phyloP scores from a whole-genome alignment of 2,888 invertebrate species.

The Pachymerium ferrugineum region DNA sequence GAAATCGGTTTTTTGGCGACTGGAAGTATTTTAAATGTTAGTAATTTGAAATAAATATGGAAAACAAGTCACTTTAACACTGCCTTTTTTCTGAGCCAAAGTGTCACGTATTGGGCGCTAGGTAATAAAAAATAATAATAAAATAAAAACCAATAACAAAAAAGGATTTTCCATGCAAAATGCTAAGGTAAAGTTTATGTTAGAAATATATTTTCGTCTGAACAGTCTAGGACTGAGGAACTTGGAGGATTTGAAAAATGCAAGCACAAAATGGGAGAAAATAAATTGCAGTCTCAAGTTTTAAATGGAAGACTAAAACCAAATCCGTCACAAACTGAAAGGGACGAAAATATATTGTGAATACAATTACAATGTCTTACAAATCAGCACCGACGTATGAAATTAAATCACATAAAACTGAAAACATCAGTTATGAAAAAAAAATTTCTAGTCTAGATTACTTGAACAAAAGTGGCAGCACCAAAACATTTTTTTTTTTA shows the following conservation, averaged over 20 bases:
- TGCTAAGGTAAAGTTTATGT: neutral
- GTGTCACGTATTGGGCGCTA: neutral
- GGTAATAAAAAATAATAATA: neutral
- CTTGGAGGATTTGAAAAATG: neutral
- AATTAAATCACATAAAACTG: neutral
- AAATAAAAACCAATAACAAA: neutral
- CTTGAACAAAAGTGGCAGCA: neutral
- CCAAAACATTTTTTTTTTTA: too few relatives aligned
- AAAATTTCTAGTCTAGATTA: neutral
- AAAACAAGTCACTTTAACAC: neutral
- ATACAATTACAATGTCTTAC: neutral
- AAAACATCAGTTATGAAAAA: neutral
- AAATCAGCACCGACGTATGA: neutral
- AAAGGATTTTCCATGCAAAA: neutral
- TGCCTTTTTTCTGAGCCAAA: constrained; percentile 9
- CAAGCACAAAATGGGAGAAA: neutral
- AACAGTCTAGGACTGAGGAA: neutral
- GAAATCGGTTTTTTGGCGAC: neutral
- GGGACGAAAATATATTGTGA: neutral
- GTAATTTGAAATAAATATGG: too few relatives aligned
- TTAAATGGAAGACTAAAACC: constrained; percentile 1
- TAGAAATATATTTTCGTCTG: neutral
- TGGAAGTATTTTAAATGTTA: neutral
- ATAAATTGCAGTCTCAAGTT: neutral
- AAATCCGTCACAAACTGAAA: too few relatives aligned